A percentile compares a stretch with the other conserved stretches of the same genome.
Conservation (phyloP, 2,113 vertebrate species). For the Carlito syrichta region DNA sequence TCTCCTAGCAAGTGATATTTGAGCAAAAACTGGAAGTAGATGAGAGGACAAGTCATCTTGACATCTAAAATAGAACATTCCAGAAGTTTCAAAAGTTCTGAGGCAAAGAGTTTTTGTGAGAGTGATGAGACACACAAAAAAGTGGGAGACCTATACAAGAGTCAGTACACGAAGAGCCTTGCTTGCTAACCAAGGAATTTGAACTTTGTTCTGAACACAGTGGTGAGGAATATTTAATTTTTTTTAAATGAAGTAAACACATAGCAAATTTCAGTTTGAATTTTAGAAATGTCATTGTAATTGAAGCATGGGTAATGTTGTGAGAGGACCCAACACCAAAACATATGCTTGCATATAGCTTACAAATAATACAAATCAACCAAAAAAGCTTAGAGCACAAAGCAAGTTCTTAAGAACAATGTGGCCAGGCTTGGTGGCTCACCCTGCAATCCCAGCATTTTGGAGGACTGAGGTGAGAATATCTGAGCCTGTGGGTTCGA, state of each 20-base stretch:
- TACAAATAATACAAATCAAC: no score
- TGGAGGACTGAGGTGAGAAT: no score
- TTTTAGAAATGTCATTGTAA: background rate
- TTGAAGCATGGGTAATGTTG: background rate
- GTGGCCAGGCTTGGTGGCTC: no score
- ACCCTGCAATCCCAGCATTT: no score
- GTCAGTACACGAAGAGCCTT: background rate
- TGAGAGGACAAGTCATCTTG: background rate
- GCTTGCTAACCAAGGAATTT: background rate
- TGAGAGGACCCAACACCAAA: no score
- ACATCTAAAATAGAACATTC: background rate
- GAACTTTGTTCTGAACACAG: background rate
- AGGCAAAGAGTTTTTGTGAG: background rate
- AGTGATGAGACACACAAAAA: background rate
- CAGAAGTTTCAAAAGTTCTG: background rate
- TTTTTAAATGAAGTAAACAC: background rate
- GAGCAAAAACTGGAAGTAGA: background rate
- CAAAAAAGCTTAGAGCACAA: no score
- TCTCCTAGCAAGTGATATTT: background rate
- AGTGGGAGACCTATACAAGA: background rate
- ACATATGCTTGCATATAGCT: no score
- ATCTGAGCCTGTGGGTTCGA: no score
- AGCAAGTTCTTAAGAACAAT: no score
- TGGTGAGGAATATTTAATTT: background rate
- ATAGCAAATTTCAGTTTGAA: background rate